phyloP scores from a whole-genome alignment of 2,797 vertebrate species.

The Eulemur albifrons region DNA sequence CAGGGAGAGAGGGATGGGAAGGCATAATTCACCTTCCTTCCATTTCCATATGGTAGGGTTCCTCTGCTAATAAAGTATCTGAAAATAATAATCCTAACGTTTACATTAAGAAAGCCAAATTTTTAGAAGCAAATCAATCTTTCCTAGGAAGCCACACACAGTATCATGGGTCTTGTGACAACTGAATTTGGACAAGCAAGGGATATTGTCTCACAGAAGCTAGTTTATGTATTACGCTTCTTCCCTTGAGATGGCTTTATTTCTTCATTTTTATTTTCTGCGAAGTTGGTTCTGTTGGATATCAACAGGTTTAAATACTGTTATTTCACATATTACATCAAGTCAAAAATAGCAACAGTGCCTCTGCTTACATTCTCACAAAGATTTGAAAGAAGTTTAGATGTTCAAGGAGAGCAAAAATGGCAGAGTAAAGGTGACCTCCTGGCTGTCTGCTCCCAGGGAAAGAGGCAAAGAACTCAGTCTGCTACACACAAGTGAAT shows the following conservation, averaged over 20 bases:
- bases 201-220: background rate
- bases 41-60: background rate
- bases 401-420: background rate
- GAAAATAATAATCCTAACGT: background rate
- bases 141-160: background rate
- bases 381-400: background rate
- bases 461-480: too few relatives aligned
- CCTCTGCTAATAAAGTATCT: background rate
- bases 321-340: constrained; percentile 1
- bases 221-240: background rate
- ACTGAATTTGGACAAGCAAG: background rate
- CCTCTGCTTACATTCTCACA: background rate
- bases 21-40: background rate
- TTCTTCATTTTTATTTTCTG: constrained; percentile 22
- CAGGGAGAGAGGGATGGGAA: background rate
- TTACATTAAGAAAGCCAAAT: background rate
- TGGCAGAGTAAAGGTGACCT: too few relatives aligned
- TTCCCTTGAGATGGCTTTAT: background rate
- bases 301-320: background rate
- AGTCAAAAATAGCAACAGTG: background rate
- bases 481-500: too few relatives aligned
- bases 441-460: too few relatives aligned
- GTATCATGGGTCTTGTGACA: background rate
- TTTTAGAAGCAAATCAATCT: background rate
- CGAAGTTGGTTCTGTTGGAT: background rate